Evolutionary conservation across 2,797 vertebrate genomes (phyloP), one percentile per base, ranked within the genome.

Genomic region (Yasuhikotakia modesta): DNA sequence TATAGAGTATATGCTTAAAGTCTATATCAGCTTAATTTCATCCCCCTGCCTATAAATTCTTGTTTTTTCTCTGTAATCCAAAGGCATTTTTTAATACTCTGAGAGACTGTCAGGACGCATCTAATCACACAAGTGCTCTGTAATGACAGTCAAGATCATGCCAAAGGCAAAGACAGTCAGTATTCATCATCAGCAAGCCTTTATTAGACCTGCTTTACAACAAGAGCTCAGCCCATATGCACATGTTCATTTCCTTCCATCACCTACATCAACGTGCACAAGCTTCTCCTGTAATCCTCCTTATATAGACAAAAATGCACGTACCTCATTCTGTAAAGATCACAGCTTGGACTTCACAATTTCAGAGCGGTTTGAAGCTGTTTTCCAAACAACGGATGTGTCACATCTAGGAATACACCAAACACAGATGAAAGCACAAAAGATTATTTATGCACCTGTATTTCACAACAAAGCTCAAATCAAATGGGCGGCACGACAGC

Each of bases 391-490:
- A 22, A 46, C 73, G 32, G 39, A 68, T 57, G 58, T 68, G 39
- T 30, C 73, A 71, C 46, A 57, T 50, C 61, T 2, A 57, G 52
- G 27, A 67, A 48, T 22, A 45, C 57, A 22, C 19, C 16, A 27
- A 24, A 32, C 17, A 48, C 19, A 66, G 55, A 76, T 76, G n/a
- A 69, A 76, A 76, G 55, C 55, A 69, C n/a, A 61, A 61, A 69
- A 61, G 16, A 70, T 60, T 60, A 13, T 77, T 77, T 50, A n/a
- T 45, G 4, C 64, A 50, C 55, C 53, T 77, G 8, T 14, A 32
- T 68, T 68, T 76, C 57, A 48, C 52, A 67, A 68, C 35, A 76
- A 67, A 76, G 73, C 73, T 75, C 16, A 43, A 75, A 58, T 68
- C 50, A 66, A 76, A 55, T 50, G 27, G 43, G 60, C n/a, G 65